phyloP scores from a whole-genome alignment of 2,888 invertebrate genomes.

The Dendrolimus houi region DNA sequence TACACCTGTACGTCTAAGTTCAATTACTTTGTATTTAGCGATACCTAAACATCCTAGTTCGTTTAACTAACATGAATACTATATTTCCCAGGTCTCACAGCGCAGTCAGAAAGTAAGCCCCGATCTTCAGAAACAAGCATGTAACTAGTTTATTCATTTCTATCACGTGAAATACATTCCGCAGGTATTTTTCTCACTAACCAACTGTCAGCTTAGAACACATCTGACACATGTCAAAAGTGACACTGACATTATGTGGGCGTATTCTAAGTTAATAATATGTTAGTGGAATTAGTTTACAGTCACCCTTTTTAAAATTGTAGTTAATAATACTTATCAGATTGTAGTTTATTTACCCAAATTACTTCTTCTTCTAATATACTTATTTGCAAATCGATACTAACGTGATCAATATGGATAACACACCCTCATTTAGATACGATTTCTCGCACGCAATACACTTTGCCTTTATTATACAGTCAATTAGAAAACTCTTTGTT shows the following conservation, averaged over 20 bases:
- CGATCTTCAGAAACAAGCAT: constrained; percentile 45
- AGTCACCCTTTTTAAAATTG: constrained; percentile 12
- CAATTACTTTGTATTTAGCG: no score
- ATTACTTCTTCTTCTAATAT: constrained; percentile 29
- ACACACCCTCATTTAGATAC: no score
- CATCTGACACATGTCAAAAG: not conserved
- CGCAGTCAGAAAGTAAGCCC: constrained; percentile 71
- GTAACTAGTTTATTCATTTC: constrained; percentile 30
- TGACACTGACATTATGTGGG: no score
- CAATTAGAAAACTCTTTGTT: no score
- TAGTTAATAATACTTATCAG: constrained; percentile 12
- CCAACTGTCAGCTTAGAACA: not conserved
- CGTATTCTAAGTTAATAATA: constrained; percentile 10
- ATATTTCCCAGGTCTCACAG: constrained; percentile 72
- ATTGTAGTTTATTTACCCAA: constrained; percentile 23
- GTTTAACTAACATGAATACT: constrained; percentile 50
- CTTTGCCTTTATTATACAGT: no score
- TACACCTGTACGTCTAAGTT: no score
- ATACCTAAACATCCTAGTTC: not conserved
- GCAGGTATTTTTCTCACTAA: not conserved
- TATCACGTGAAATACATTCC: constrained; percentile 11
- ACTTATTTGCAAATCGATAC: constrained; percentile 45
- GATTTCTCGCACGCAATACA: no score
- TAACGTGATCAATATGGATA: not conserved
- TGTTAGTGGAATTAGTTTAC: constrained; percentile 20